These are phyloP conservation scores for Neolamprologus cancellatus DNA, from an alignment of 2,113 vertebrate species.

Conservation along the genomic window DNA sequence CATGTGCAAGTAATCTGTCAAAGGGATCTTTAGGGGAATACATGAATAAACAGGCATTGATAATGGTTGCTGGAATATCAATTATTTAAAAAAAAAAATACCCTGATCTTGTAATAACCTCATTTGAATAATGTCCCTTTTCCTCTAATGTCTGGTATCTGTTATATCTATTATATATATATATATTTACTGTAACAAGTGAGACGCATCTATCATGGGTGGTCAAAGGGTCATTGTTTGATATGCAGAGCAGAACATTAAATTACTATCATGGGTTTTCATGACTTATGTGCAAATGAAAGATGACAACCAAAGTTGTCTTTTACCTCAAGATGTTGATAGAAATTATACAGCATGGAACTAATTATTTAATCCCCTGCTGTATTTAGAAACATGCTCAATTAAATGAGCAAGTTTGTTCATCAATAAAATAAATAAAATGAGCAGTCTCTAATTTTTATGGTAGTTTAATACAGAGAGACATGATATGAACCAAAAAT, in stretches of 20 bases:
- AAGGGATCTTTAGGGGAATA: slow-evolving; percentile 10
- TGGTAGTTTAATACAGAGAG: background rate
- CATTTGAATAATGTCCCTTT: slow-evolving; percentile 1
- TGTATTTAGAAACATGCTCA: background rate
- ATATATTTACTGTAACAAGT: background rate
- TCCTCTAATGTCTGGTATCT: background rate
- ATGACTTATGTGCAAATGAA: background rate
- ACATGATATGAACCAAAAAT: background rate
- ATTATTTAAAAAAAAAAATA: background rate
- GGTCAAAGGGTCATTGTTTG: background rate
- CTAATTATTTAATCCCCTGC: background rate
- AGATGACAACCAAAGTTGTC: background rate
- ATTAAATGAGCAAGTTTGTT: background rate
- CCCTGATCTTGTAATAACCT: background rate
- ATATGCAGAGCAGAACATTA: background rate
- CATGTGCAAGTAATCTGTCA: slow-evolving; percentile 22
- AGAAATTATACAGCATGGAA: background rate
- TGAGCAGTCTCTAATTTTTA: background rate
- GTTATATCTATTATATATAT: background rate
- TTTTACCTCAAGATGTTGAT: background rate
- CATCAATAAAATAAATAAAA: background rate
- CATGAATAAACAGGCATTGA: slow-evolving; percentile 28
- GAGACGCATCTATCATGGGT: background rate
- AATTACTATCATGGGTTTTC: background rate
- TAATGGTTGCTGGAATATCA: slow-evolving; percentile 7